Percentiles rank a stretch among this genome's conserved stretches.
Conservation (phyloP, 2,888 invertebrate genomes). For the Chirona hameri region DNA sequence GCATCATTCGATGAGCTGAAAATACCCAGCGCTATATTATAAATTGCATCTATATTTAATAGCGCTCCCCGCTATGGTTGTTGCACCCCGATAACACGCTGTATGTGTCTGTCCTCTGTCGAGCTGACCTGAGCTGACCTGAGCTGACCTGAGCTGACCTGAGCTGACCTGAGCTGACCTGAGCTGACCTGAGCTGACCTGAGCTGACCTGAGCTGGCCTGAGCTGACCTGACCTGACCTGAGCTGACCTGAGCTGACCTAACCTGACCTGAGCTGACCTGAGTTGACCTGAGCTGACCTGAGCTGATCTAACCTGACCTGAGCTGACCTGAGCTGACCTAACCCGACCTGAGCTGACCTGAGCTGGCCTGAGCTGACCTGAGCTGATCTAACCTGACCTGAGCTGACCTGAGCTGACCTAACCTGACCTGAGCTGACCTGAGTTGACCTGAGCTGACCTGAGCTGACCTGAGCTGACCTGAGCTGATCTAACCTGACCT, state of each 20-base stretch:
- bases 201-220: too few relatives aligned
- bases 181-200: not conserved
- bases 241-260: not conserved
- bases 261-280: not conserved
- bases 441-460: not conserved
- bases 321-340: not conserved
- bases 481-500: not conserved
- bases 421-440: not conserved
- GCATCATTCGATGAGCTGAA: too few relatives aligned
- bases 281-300: not conserved
- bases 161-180: too few relatives aligned
- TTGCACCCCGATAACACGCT: too few relatives aligned
- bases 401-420: not conserved
- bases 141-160: not conserved
- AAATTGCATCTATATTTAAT: too few relatives aligned
- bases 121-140: not conserved
- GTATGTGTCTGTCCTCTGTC: too few relatives aligned
- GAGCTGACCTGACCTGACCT: not conserved
- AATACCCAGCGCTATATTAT: too few relatives aligned
- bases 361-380: not conserved
- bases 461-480: not conserved
- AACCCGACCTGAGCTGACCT: not conserved
- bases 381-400: not conserved
- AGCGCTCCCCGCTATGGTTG: too few relatives aligned
- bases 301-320: not conserved